Conservation (phyloP, 2,888 invertebrate species). For the Aphidoletes aphidimyza region DNA sequence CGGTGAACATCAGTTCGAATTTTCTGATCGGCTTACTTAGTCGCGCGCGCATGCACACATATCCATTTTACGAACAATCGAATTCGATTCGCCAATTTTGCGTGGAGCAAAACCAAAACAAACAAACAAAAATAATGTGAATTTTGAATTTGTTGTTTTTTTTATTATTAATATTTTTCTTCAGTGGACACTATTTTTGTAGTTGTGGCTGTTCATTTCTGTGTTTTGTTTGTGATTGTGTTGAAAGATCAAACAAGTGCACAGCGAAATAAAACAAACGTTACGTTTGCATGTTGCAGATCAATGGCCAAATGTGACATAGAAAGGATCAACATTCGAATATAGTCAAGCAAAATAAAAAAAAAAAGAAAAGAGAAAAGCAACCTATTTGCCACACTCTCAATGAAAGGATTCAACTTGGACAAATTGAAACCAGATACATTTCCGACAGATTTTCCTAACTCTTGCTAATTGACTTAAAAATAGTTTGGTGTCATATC, state of each 20-base stretch:
- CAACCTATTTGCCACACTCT: too few relatives aligned
- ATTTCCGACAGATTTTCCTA: neutral
- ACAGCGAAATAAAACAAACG: neutral
- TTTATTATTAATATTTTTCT: neutral
- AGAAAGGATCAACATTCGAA: too few relatives aligned
- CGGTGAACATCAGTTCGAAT: slow-evolving; percentile 8
- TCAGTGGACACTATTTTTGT: neutral
- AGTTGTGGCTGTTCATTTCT: neutral
- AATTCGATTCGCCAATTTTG: neutral
- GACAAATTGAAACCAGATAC: neutral
- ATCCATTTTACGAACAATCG: neutral
- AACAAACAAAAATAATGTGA: neutral
- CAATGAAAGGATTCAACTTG: neutral
- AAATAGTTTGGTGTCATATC: neutral
- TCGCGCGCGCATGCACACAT: neutral
- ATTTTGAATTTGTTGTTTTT: neutral
- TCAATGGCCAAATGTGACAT: too few relatives aligned
- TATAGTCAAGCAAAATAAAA: too few relatives aligned
- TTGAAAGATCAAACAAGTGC: slow-evolving; percentile 14
- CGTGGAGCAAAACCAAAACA: too few relatives aligned
- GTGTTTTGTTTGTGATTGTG: neutral
- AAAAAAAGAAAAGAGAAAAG: too few relatives aligned
- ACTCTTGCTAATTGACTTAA: neutral
- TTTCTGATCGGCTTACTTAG: slow-evolving; percentile 19
- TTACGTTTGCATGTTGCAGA: neutral